phyloP scores from a whole-genome alignment of 1,140 invertebrate genomes.

The Spodoptera litura region DNA sequence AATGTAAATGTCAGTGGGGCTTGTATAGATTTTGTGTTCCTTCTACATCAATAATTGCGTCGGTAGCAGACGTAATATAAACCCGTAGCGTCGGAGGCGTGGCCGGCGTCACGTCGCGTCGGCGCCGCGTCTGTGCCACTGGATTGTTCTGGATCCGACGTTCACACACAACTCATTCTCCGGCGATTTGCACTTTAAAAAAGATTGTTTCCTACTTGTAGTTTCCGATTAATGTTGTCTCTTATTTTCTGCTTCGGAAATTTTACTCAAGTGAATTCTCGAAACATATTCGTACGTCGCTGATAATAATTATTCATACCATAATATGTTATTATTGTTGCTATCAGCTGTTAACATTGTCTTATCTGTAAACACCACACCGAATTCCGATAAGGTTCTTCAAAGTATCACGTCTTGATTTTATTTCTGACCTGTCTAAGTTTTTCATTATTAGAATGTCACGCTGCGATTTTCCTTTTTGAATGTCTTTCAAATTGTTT shows the following conservation, averaged over 20 bases:
- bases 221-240: neutral
- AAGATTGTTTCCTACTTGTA: slow-evolving; percentile 12
- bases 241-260: neutral
- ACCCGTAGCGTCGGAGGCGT: slow-evolving; percentile 72
- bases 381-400: slow-evolving; percentile 3
- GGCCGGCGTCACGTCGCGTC: slow-evolving; percentile 77
- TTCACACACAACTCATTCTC: slow-evolving; percentile 58
- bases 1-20: slow-evolving; percentile 42
- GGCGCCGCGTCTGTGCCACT: slow-evolving; percentile 71
- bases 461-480: slow-evolving; percentile 5
- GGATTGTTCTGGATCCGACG: slow-evolving; percentile 71
- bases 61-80: slow-evolving; percentile 66
- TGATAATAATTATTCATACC: slow-evolving; percentile 11
- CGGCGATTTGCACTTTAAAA: slow-evolving; percentile 29
- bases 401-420: neutral
- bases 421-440: neutral
- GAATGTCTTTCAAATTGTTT: slow-evolving; percentile 5
- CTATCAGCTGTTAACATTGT: slow-evolving; percentile 20
- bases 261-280: slow-evolving; percentile 9
- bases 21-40: slow-evolving; percentile 57
- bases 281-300: slow-evolving; percentile 1
- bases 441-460: neutral
- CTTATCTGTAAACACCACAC: slow-evolving; percentile 10
- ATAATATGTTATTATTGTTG: slow-evolving; percentile 18
- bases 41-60: slow-evolving; percentile 57